Conservation (phyloP, 2,888 invertebrate species). For the Crossocerus cetratus region DNA sequence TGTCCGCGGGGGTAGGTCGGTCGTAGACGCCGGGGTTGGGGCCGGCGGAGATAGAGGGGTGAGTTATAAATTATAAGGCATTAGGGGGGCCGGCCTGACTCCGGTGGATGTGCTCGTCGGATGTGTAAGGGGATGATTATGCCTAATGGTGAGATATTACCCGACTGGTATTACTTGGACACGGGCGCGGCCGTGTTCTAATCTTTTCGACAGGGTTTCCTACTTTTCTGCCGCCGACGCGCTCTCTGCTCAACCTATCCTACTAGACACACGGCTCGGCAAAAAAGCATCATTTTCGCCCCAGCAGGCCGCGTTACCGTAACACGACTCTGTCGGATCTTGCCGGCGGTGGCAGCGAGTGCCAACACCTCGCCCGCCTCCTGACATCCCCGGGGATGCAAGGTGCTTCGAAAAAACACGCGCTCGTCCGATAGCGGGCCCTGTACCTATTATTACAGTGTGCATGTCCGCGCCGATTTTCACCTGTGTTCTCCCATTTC, state of each 20-base stretch:
- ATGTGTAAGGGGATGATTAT: slow-evolving; percentile 77
- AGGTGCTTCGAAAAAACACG: background rate
- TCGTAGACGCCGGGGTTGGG: slow-evolving; percentile 34
- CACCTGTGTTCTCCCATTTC: background rate
- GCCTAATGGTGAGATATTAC: slow-evolving; percentile 77
- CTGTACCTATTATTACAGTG: background rate
- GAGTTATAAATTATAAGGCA: slow-evolving; percentile 77
- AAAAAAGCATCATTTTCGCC: slow-evolving; percentile 39
- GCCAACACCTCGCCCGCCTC: too few species aligned
- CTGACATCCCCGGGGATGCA: background rate
- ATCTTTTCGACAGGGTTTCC: slow-evolving; percentile 77
- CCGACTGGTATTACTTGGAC: slow-evolving; percentile 75
- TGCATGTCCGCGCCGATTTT: background rate
- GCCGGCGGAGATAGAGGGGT: slow-evolving; percentile 49
- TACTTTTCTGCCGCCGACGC: slow-evolving; percentile 68
- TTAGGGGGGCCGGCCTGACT: slow-evolving; percentile 69
- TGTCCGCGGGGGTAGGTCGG: slow-evolving; percentile 32
- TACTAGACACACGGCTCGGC: slow-evolving; percentile 22
- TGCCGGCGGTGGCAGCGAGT: background rate
- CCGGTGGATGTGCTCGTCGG: slow-evolving; percentile 66
- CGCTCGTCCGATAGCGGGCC: background rate
- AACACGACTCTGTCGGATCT: slow-evolving; percentile 19
- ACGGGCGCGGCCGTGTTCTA: slow-evolving; percentile 75
- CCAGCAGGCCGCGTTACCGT: background rate
- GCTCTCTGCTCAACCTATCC: slow-evolving; percentile 24